Evolutionary conservation across 2,888 invertebrate genomes (phyloP).

Genomic region (Temnothorax unifasciatus): DNA sequence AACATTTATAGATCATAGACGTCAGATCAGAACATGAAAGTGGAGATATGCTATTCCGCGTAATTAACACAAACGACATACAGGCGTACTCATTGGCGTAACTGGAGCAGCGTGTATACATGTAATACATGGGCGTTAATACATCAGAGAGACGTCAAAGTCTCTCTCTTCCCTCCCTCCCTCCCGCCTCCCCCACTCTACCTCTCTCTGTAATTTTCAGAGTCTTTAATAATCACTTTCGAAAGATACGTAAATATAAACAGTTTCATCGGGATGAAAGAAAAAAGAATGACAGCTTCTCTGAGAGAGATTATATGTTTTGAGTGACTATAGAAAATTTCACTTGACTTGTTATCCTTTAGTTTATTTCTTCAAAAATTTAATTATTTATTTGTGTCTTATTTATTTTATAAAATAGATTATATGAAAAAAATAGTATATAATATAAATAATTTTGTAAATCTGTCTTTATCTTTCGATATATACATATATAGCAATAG

Average conservation of each 20-base stretch:
- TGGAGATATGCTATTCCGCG: slow-evolving; percentile 47
- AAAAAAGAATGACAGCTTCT: background rate
- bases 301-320: slow-evolving; percentile 14
- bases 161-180: background rate
- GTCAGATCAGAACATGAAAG: slow-evolving; percentile 50
- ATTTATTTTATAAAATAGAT: background rate
- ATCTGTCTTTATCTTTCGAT: background rate
- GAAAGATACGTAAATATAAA: background rate
- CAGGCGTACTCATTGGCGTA: slow-evolving; percentile 45
- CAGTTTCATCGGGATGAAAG: background rate
- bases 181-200: background rate
- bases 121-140: slow-evolving; percentile 31
- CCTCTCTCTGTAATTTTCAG: slow-evolving; percentile 40
- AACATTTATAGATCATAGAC: slow-evolving; percentile 50
- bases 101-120: slow-evolving; percentile 36
- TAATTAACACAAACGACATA: slow-evolving; percentile 53
- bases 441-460: background rate
- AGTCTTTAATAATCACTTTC: slow-evolving; percentile 27
- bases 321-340: slow-evolving; percentile 10
- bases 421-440: background rate
- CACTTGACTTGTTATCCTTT: background rate
- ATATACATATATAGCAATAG: background rate
- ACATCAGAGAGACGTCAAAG: slow-evolving; percentile 49
- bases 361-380: background rate
- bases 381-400: background rate